A percentile compares a stretch with the other conserved stretches of the same genome.
Evolutionary conservation across 2,888 invertebrate species (phyloP).

Genomic region (Phengaris alcon): DNA sequence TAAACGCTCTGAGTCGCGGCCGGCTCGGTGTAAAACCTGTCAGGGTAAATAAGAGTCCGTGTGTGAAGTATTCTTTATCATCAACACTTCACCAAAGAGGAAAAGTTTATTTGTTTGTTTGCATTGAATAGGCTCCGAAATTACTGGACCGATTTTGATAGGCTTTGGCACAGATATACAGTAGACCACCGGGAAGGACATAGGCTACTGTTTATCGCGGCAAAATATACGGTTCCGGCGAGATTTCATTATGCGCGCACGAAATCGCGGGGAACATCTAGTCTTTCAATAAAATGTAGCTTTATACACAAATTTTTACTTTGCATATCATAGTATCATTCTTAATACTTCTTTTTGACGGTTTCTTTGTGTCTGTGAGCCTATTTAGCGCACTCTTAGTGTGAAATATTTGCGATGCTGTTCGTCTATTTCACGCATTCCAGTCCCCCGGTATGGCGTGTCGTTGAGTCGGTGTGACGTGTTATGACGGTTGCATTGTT

Average conservation of each 20-base stretch:
- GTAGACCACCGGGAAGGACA: too few species aligned
- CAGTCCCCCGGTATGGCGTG: slow-evolving; percentile 2
- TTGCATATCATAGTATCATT: too few species aligned
- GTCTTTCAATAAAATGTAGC: neutral
- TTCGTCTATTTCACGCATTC: slow-evolving; percentile 18
- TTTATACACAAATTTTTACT: too few species aligned
- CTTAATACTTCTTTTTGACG: too few species aligned
- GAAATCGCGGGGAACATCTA: neutral
- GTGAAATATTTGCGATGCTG: slow-evolving; percentile 13
- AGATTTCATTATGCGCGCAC: too few species aligned
- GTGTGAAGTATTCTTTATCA: slow-evolving; percentile 28
- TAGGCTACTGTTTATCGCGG: too few species aligned
- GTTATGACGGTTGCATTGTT: slow-evolving; percentile 15
- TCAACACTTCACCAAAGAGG: neutral
- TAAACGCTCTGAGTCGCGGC: slow-evolving; percentile 51
- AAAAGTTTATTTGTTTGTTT: too few species aligned
- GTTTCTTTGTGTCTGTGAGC: too few species aligned
- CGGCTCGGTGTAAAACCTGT: slow-evolving; percentile 35
- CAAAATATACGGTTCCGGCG: too few species aligned
- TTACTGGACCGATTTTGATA: too few species aligned
- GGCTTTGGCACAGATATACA: too few species aligned
- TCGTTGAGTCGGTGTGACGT: slow-evolving; percentile 9
- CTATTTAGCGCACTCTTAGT: neutral
- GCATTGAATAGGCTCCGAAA: too few species aligned
- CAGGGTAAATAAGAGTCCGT: slow-evolving; percentile 27